Base-by-base conservation (phyloP, 2,888 invertebrate species). In the Cactoblastis cactorum region DNA sequence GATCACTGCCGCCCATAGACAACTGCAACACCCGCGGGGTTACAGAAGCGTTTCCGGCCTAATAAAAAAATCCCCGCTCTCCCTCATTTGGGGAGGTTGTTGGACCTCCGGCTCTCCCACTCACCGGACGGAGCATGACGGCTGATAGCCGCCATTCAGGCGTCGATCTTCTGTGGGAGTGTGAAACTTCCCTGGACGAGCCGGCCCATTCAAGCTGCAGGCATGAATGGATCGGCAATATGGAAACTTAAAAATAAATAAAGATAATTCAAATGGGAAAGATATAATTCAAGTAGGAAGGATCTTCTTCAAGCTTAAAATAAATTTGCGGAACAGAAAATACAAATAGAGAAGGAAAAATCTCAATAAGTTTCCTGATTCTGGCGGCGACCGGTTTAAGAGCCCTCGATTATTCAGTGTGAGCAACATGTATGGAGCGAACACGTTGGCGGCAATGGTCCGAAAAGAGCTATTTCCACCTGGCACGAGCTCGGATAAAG, bases 381-480 rank as follows among this genome's bases (percentile, higher is more conserved):
- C 37, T n/a, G 54, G 52, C 55, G 51, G 53, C 51, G 49, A 52
- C 46, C 50, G 49, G 49, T 49, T 45, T 46, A 58, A 67, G 61
- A 64, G 62, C 58, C 65, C 67, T 80, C 72, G 74, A 82, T 79
- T 78, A 80, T 80, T 79, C 70, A 76, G 67, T 67, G 71, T 65
- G 62, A 65, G 65, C 61, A 61, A 65, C 63, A 62, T 59, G 65
- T 61, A 59, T 67, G 63, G 58, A 62, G 61, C 65, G 64, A 62
- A 61, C 63, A 64, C 65, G 58, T 57, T 61, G 58, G 62, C 59
- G 66, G 66, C 69, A 74, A 74, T 77, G 69, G 70, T 72, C 70
- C 65, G 68, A 68, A 75, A 72, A 78, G 70, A 76, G 74, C 76
- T 71, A 77, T 75, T 80, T 75, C 66, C 72, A 77, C 74, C 67